phyloP scores from a whole-genome alignment of 1,140 invertebrate species.

The Pentalonia nigronervosa region DNA sequence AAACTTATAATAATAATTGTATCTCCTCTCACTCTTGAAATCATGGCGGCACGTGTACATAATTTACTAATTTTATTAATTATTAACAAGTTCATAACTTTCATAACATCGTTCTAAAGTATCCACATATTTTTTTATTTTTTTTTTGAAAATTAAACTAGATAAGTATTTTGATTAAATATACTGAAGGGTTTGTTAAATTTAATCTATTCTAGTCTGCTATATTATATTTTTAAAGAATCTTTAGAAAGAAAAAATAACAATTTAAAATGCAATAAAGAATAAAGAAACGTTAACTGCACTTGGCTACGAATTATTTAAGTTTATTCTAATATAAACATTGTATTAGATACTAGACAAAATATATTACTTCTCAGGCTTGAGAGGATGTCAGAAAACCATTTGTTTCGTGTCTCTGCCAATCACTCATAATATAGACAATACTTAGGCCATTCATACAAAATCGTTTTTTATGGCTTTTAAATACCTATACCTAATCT shows the following conservation, averaged over 20 bases:
- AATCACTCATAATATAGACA: no score
- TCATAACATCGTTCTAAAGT: not conserved
- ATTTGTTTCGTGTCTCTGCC: no score
- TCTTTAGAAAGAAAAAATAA: not conserved
- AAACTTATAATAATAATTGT: constrained; percentile 3
- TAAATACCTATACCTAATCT: no score
- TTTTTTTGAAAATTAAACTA: not conserved
- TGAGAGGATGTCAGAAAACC: no score
- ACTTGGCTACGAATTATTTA: not conserved
- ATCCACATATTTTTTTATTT: not conserved
- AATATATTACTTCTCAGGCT: no score
- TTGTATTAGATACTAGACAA: no score
- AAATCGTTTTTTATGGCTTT: no score
- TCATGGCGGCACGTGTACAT: not conserved
- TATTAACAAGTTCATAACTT: not conserved
- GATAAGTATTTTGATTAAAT: not conserved
- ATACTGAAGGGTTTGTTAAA: not conserved
- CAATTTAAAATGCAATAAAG: not conserved
- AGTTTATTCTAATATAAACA: not conserved
- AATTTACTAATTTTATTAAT: not conserved
- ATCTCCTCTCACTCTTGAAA: not conserved
- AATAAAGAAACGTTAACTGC: not conserved
- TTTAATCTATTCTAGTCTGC: not conserved
- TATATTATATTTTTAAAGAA: not conserved
- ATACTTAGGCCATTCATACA: no score